Evolutionary conservation across 1,140 invertebrate genomes (phyloP).

Genomic region (Euura saliciscinereae): DNA sequence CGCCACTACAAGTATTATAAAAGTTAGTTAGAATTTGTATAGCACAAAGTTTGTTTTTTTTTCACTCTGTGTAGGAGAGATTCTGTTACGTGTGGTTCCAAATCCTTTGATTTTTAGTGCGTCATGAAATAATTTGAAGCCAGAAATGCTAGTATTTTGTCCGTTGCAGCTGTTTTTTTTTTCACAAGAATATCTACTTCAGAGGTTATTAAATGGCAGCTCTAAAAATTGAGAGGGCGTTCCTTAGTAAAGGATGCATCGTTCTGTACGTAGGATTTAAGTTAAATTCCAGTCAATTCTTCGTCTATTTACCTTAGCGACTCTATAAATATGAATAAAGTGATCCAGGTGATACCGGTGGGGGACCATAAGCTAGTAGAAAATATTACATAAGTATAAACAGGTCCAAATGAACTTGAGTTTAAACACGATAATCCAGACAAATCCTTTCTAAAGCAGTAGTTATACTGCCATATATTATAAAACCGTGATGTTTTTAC

Average conservation of each 20-base stretch:
- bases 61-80: no score
- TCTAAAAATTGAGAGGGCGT: neutral
- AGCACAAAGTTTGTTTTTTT: no score
- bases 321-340: conserved; percentile 4
- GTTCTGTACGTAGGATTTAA: neutral
- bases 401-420: conserved; percentile 17
- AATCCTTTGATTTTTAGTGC: no score
- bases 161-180: no score
- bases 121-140: no score
- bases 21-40: no score
- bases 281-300: neutral
- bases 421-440: conserved; percentile 29
- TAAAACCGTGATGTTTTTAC: conserved; percentile 26
- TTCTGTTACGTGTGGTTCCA: no score
- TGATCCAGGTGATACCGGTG: neutral
- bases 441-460: conserved; percentile 28
- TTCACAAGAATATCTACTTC: no score
- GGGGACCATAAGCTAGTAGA: conserved; percentile 11
- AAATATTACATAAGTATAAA: conserved; percentile 14
- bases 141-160: no score
- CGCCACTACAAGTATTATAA: no score
- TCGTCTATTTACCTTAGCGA: neutral
- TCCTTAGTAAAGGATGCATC: neutral
- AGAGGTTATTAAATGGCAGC: no score
- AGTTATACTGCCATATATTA: conserved; percentile 38